These are phyloP conservation scores for Rattus rattus DNA, from an alignment of 2,113 vertebrate genomes.

Conservation along the genomic window DNA sequence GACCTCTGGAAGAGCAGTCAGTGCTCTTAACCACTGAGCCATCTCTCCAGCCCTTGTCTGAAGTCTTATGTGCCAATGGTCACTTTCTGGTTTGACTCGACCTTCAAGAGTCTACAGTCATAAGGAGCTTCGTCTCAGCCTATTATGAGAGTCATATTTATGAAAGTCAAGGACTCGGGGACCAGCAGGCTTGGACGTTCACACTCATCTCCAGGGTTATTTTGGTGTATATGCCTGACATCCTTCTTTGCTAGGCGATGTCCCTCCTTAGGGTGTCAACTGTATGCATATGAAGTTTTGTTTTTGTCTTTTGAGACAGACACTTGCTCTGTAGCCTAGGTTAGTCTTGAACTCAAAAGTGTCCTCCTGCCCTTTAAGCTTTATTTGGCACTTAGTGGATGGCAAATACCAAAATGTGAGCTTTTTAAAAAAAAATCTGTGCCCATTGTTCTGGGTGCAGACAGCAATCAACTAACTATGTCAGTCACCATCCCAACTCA, in stretches of 20 bases:
- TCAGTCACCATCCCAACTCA: neutral
- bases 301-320: neutral
- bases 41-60: too few relatives aligned
- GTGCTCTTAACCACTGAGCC: too few relatives aligned
- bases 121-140: too few relatives aligned
- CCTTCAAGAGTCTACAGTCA: neutral
- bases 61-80: neutral
- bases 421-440: neutral
- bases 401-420: neutral
- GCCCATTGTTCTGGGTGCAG: neutral
- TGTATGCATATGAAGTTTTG: neutral
- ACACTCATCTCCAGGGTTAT: neutral
- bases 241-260: neutral
- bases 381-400: neutral
- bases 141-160: neutral
- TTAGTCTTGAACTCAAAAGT: neutral
- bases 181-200: neutral
- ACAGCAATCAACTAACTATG: neutral
- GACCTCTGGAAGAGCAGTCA: too few relatives aligned
- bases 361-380: neutral
- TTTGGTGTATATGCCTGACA: neutral
- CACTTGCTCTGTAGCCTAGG: neutral
- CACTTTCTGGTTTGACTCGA: neutral
- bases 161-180: accelerated
- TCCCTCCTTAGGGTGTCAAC: neutral